Conservation (phyloP, 1,140 invertebrate species). For the Laodelphax striatellus region DNA sequence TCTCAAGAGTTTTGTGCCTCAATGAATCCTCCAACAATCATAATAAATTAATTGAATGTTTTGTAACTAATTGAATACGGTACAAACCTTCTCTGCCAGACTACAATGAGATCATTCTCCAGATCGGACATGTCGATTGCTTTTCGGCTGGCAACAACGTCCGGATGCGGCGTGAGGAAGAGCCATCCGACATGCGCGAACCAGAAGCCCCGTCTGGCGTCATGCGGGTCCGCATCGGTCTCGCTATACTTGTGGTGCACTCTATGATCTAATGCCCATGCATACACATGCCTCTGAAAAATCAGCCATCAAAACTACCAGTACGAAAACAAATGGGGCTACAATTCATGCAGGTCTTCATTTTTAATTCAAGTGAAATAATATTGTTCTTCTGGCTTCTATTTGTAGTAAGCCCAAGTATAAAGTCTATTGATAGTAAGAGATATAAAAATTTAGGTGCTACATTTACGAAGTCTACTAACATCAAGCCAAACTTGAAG, state of each 20-base stretch:
- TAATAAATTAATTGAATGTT: neutral
- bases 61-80: neutral
- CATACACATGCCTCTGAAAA: slow-evolving; percentile 54
- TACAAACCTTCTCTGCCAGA: slow-evolving; percentile 63
- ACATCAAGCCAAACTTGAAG: neutral
- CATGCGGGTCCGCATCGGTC: slow-evolving; percentile 70
- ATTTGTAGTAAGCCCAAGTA: too few relatives aligned
- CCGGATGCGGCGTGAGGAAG: slow-evolving; percentile 61
- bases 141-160: slow-evolving; percentile 62
- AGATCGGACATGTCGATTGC: slow-evolving; percentile 73
- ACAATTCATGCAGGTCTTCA: too few relatives aligned
- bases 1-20: too few relatives aligned
- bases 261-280: slow-evolving; percentile 68
- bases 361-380: too few relatives aligned
- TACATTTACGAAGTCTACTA: neutral
- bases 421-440: too few relatives aligned
- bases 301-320: slow-evolving; percentile 10
- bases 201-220: slow-evolving; percentile 65
- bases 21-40: too few relatives aligned
- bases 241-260: slow-evolving; percentile 76
- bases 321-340: too few relatives aligned
- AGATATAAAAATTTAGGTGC: slow-evolving; percentile 4
- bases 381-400: too few relatives aligned
- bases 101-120: slow-evolving; percentile 68
- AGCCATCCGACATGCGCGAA: slow-evolving; percentile 75